A percentile compares a stretch with the other conserved stretches of the same genome.
These are phyloP conservation scores for Prunella himalayana DNA, from an alignment of 2,113 vertebrate species.

Conservation along the genomic window DNA sequence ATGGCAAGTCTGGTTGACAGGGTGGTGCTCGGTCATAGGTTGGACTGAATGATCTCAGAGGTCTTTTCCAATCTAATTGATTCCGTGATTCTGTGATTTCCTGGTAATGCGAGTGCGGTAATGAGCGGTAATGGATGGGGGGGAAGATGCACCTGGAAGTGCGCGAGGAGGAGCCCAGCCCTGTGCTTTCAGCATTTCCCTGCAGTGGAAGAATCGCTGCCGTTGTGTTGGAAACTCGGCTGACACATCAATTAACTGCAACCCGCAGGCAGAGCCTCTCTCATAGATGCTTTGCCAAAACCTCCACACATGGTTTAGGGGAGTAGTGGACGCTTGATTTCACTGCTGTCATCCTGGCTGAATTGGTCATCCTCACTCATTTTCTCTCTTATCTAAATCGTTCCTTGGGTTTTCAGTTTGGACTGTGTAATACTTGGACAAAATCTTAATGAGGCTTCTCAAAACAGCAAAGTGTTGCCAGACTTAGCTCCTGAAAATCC, in stretches of 20 bases:
- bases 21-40: neutral
- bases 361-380: neutral
- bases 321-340: neutral
- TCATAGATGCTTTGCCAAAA: neutral
- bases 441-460: neutral
- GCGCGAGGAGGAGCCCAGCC: neutral
- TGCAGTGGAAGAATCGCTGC: neutral
- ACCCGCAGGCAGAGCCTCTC: neutral
- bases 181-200: fast-evolving
- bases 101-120: neutral
- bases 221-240: neutral
- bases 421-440: neutral
- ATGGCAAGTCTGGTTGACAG: neutral
- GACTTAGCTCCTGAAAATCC: neutral
- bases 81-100: neutral
- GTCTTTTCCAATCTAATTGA: neutral
- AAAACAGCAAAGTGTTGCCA: neutral
- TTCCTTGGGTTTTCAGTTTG: neutral
- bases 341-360: neutral
- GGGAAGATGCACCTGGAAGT: neutral
- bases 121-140: neutral
- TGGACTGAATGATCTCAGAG: neutral
- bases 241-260: neutral
- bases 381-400: neutral
- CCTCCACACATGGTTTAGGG: neutral